Conservation (phyloP, 2,113 vertebrate genomes). For the Anhinga rufa region DNA sequence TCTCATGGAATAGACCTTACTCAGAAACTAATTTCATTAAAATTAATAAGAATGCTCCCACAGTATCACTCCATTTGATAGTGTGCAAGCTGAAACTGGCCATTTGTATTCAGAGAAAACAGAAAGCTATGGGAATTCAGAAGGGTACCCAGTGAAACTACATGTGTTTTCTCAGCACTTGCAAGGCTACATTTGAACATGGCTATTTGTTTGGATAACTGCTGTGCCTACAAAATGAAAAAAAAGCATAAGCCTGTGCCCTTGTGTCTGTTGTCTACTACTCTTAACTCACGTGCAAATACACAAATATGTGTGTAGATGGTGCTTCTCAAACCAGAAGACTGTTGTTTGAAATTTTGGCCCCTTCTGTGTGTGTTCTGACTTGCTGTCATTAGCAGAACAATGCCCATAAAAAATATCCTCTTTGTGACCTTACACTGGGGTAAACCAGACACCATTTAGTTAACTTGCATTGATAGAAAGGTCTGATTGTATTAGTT, state of each 20-base stretch:
- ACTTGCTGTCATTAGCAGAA: constrained; percentile 25
- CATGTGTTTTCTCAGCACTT: neutral
- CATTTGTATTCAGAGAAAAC: neutral
- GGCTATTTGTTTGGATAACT: neutral
- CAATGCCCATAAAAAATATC: constrained; percentile 7
- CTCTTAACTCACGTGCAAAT: neutral
- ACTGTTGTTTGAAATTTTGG: neutral
- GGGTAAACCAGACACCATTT: constrained; percentile 23
- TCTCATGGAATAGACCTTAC: neutral
- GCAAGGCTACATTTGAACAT: neutral
- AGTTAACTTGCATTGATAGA: constrained; percentile 1
- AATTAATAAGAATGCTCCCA: neutral
- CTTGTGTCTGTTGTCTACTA: neutral
- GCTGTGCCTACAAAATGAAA: neutral
- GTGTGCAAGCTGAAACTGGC: neutral
- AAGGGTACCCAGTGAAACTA: neutral
- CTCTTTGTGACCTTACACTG: neutral
- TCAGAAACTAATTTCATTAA: neutral
- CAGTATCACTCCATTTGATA: neutral
- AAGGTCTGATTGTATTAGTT: constrained; percentile 46
- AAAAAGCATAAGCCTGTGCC: neutral
- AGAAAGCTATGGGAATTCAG: neutral
- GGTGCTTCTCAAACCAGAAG: neutral
- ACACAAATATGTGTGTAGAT: neutral
- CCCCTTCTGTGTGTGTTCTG: neutral